A percentile compares a stretch with the other conserved stretches of the same genome.
phyloP scores from a whole-genome alignment of 2,113 vertebrate genomes.

The Variabilichromis moorii region DNA sequence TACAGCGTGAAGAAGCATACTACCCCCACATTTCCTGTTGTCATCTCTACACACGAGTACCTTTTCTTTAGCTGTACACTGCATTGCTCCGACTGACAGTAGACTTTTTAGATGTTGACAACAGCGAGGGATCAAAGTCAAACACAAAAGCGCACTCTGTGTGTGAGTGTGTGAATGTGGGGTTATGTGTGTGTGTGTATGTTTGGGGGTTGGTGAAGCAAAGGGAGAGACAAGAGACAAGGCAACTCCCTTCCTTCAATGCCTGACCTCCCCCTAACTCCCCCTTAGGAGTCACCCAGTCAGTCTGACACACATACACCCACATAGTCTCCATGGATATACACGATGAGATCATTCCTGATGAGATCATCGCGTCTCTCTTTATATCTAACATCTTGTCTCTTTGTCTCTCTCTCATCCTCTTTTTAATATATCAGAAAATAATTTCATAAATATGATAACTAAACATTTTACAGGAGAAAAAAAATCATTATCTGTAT shows the following conservation, averaged over 20 bases:
- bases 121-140: constrained; percentile 45
- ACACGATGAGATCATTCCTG: constrained; percentile 46
- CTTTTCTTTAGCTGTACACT: background rate
- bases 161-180: background rate
- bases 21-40: background rate
- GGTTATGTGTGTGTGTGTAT: background rate
- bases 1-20: background rate
- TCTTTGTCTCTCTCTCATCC: background rate
- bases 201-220: background rate
- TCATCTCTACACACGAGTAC: background rate
- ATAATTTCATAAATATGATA: background rate
- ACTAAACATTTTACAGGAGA: background rate
- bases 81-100: constrained; percentile 19
- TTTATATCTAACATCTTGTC: background rate
- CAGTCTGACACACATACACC: background rate
- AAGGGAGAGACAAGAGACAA: background rate
- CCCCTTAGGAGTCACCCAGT: constrained; percentile 12
- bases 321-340: background rate
- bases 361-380: constrained; percentile 44
- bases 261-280: background rate
- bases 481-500: background rate
- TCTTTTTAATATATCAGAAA: background rate
- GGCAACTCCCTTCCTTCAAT: background rate
- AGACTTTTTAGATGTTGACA: constrained; percentile 51
- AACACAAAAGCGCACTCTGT: constrained; percentile 28